Evolutionary conservation across 2,888 invertebrate genomes (phyloP).

Genomic region (Habroteleia sp.): DNA sequence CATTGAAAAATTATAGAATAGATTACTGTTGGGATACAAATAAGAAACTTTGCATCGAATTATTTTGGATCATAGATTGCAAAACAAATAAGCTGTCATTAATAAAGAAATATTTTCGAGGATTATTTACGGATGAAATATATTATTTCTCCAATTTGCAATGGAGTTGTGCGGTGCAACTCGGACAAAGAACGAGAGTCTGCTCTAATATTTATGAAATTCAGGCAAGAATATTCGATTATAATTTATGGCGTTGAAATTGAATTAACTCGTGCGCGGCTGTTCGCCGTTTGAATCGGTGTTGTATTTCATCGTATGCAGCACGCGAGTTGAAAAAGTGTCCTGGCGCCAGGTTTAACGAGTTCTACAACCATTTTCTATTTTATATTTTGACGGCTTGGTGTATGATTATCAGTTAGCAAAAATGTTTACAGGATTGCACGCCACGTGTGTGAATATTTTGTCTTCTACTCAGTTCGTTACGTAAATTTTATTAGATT

Average conservation of each 20-base stretch:
- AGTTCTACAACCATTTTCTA: conserved; percentile 45
- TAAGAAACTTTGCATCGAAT: conserved; percentile 19
- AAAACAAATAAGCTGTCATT: background rate
- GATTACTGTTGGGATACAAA: conserved; percentile 12
- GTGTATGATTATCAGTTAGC: conserved; percentile 10
- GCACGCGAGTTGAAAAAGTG: conserved; percentile 30
- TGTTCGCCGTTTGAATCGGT: conserved; percentile 19
- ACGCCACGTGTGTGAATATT: conserved; percentile 12
- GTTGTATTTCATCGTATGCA: conserved; percentile 45
- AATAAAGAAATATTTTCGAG: conserved; percentile 15
- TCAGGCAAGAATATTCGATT: conserved; percentile 44
- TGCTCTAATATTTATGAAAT: conserved; percentile 51
- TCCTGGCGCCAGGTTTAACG: conserved; percentile 58
- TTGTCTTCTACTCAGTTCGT: background rate
- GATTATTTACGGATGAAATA: conserved; percentile 36
- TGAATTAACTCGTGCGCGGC: conserved; percentile 42
- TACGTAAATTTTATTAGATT: background rate
- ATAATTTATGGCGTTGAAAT: conserved; percentile 49
- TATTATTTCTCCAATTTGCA: conserved; percentile 30
- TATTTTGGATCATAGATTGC: conserved; percentile 11
- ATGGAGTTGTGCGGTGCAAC: conserved; percentile 11
- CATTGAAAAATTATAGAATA: no score
- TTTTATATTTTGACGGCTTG: conserved; percentile 19
- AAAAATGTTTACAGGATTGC: conserved; percentile 4
- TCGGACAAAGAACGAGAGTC: conserved; percentile 31